Evolutionary conservation across 2,113 vertebrate species (phyloP).

Genomic region (Sturnus vulgaris): DNA sequence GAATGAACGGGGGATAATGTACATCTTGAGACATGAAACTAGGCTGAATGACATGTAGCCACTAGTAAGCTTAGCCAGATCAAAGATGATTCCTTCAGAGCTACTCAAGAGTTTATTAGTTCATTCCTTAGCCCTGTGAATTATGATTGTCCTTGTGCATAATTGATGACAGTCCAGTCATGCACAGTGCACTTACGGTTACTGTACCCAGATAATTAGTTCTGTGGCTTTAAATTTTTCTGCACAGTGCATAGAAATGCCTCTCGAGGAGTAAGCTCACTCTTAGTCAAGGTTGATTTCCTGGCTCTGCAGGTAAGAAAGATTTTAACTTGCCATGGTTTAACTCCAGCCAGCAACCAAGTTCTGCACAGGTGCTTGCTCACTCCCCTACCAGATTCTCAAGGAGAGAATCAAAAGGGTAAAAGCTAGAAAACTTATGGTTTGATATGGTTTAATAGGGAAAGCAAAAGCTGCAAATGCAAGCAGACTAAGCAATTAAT

Average conservation of each 20-base stretch:
- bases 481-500: neutral
- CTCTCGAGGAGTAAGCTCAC: neutral
- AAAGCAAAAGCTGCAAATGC: neutral
- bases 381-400: neutral
- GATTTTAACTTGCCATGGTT: neutral
- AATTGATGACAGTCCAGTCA: neutral
- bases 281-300: neutral
- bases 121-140: neutral
- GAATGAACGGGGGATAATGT: neutral
- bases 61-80: neutral
- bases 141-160: neutral
- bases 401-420: accelerated
- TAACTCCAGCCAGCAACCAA: neutral
- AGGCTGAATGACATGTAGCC: neutral
- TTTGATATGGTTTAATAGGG: neutral
- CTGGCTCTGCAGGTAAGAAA: neutral
- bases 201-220: neutral
- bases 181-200: neutral
- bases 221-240: neutral
- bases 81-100: neutral
- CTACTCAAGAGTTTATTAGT: neutral
- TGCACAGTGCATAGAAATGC: neutral
- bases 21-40: neutral
- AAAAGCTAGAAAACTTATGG: neutral
- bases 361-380: neutral